Evolutionary conservation across 1,140 invertebrate species (phyloP).

Genomic region (Drosophila carrolli): DNA sequence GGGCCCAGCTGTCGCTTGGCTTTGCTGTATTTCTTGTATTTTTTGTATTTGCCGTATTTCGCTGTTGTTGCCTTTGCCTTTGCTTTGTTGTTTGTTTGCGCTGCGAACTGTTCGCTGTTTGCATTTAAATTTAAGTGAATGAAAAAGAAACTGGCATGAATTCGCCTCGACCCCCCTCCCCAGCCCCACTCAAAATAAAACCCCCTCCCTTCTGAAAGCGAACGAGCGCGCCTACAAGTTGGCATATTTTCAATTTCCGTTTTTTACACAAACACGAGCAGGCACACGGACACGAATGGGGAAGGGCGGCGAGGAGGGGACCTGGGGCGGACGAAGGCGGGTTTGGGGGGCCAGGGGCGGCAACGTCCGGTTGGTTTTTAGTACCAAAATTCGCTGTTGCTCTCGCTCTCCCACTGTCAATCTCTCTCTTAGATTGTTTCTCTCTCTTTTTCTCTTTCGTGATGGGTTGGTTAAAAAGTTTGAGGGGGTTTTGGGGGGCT

Average conservation of each 20-base stretch:
- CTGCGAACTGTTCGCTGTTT: slow-evolving; percentile 57
- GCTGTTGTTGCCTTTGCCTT: slow-evolving; percentile 22
- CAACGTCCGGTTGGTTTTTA: slow-evolving; percentile 82
- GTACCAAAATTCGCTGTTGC: slow-evolving; percentile 57
- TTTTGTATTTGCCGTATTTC: slow-evolving; percentile 27
- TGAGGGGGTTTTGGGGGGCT: slow-evolving; percentile 1
- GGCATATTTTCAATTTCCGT: slow-evolving; percentile 85
- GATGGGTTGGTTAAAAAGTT: not conserved
- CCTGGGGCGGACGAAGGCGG: slow-evolving; percentile 12
- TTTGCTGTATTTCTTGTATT: slow-evolving; percentile 17
- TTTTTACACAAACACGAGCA: slow-evolving; percentile 65
- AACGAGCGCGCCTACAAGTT: slow-evolving; percentile 84
- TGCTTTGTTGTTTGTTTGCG: slow-evolving; percentile 55
- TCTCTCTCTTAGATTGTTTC: not conserved
- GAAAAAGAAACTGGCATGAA: slow-evolving; percentile 79
- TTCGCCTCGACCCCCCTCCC: slow-evolving; percentile 57
- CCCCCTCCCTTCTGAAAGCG: slow-evolving; percentile 32
- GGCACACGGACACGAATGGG: slow-evolving; percentile 7
- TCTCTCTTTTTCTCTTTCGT: not conserved
- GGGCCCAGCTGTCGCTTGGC: slow-evolving; percentile 40
- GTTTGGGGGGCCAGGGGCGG: slow-evolving; percentile 45
- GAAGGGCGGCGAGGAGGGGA: not conserved
- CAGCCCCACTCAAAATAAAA: slow-evolving; percentile 5
- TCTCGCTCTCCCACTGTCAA: slow-evolving; percentile 17
- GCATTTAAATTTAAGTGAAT: slow-evolving; percentile 83